Conservation (phyloP, 2,888 invertebrate genomes). For the Escarpia spicata region DNA sequence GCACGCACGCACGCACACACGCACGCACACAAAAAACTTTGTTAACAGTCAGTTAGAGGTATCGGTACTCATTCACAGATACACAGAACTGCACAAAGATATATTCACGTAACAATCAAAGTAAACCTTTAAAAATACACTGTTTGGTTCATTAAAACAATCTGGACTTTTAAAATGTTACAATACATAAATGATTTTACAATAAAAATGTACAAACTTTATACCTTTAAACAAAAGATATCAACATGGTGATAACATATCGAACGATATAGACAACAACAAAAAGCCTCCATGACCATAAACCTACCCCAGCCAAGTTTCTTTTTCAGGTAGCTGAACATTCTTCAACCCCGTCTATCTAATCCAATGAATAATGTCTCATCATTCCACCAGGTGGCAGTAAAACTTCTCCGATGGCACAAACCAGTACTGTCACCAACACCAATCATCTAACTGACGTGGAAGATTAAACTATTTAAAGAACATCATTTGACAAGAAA, state of each 20-base stretch:
- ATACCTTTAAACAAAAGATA: not conserved
- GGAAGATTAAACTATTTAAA: not conserved
- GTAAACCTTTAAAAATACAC: no score
- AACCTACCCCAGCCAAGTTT: not conserved
- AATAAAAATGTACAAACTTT: not conserved
- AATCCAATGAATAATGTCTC: not conserved
- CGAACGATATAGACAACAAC: not conserved
- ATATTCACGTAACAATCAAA: no score
- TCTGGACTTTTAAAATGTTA: not conserved
- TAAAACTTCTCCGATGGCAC: not conserved
- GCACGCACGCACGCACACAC: not conserved
- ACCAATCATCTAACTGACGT: not conserved
- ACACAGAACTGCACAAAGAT: not conserved
- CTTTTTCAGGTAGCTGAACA: not conserved
- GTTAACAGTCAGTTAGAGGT: no score
- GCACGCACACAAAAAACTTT: not conserved
- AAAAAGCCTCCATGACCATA: not conserved
- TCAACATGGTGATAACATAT: not conserved
- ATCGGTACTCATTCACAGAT: not conserved
- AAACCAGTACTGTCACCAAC: not conserved
- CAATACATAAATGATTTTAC: not conserved
- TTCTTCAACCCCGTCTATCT: not conserved
- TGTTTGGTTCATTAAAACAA: not conserved
- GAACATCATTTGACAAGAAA: not conserved
- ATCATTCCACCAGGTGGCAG: not conserved